Base-by-base conservation (phyloP, 2,888 invertebrate species). In the Oegoconia quadripuncta region DNA sequence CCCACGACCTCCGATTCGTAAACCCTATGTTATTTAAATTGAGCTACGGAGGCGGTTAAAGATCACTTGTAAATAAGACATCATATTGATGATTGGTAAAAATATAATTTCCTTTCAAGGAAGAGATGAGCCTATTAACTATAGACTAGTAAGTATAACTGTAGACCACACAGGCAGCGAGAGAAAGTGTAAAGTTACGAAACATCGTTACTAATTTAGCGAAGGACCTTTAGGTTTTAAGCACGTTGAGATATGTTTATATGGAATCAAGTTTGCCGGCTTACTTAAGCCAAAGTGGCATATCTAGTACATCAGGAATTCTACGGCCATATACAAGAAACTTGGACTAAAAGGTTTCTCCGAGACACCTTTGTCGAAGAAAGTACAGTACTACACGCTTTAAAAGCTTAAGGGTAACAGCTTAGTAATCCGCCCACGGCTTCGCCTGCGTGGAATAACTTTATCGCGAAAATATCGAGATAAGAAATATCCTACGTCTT, bases 301-400 rank as follows among this genome's bases (percentile, higher is more conserved):
- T 33, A 33, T 33, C 33, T 33, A 15, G 23, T 23, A 22, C 15
- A 33, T 33, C 33, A 15, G n/a, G 23, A 33, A 23, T 16, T 22
- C 33, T 23, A 33, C 13, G 11, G 9, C 16, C 33, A 15, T 30
- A 30, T 9, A n/a, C 18, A 30, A 30, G 27, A 18, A 11, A 12
- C 11, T 17, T 17, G 11, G 7, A 12, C 12, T 12, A 13, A n/a
- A 27, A 27, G 27, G 27, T 12, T 7, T 27, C 7, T 12, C 13
- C 9, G 7, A 22, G 9, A 7, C 6, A 22, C 9, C 6, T 9
- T 7, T 9, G 22, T 22, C 7, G 9, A 9, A 22, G 2, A 9
- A 9, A 22, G 22, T 5, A 22, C 2, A 9, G 7, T 22, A 22
- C 9, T 22, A 9, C 22, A 2, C 9, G n/a, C n/a, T n/a, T n/a